Evolutionary conservation across 2,888 invertebrate genomes (phyloP), one percentile per base, ranked within the genome.

Genomic region (Chrysina gloriosa): DNA sequence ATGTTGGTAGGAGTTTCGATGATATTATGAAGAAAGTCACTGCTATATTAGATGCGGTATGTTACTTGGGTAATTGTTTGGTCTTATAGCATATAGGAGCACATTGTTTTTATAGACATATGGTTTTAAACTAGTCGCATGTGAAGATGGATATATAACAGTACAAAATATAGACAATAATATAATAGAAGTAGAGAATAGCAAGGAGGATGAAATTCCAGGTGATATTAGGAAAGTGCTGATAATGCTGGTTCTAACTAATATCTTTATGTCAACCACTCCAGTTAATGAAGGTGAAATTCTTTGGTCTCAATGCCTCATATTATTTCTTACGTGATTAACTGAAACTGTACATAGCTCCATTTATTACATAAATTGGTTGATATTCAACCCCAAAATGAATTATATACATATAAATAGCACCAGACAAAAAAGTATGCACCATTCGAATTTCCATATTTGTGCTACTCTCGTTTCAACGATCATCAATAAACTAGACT

Each of bases 281-380:
- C 39, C 58, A 19, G 58, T 58, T 42, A 58, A 25, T 27, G 58
- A 58, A 58, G 39, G 58, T 58, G 27, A n/a, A 50, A 27, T 50
- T 39, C 7, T 39, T 1, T 39, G n/a, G n/a, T n/a, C 9, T 39
- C 11, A n/a, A 34, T 34, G 2, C 7, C 34, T 1, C 2, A 2
- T 34, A n/a, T 34, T n/a, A n/a, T n/a, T n/a, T n/a, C n/a, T n/a
- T n/a, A n/a, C n/a, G n/a, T n/a, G n/a, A n/a, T n/a, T n/a, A n/a
- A n/a, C n/a, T n/a, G n/a, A n/a, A n/a, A n/a, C n/a, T n/a, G n/a
- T n/a, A n/a, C n/a, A n/a, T n/a, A n/a, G n/a, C n/a, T n/a, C n/a
- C n/a, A n/a, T n/a, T n/a, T n/a, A n/a, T n/a, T n/a, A n/a, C n/a
- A n/a, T n/a, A n/a, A n/a, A n/a, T n/a, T n/a, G n/a, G n/a, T n/a